phyloP scores from a whole-genome alignment of 2,797 vertebrate species.

The Macroramphosus scolopax region DNA sequence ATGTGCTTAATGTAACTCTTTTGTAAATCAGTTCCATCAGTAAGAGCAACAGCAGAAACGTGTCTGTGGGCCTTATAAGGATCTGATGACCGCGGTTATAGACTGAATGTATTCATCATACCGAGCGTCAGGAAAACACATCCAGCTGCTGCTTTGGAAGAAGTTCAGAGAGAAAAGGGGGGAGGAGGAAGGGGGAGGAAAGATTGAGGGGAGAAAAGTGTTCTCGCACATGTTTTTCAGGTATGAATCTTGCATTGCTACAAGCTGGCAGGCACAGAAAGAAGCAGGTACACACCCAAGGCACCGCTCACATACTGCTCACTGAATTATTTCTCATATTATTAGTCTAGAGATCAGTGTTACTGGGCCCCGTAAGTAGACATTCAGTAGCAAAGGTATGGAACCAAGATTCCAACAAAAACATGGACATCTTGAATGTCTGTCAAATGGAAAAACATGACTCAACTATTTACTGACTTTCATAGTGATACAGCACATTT shows the following conservation, averaged over 20 bases:
- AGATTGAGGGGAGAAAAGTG: not conserved
- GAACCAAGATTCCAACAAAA: not conserved
- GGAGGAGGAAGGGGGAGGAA: not conserved
- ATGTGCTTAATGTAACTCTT: not conserved
- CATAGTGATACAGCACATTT: no score
- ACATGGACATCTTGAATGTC: not conserved
- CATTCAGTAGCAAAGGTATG: no score
- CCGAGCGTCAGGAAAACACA: constrained; percentile 1
- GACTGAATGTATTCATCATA: constrained; percentile 14
- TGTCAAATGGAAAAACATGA: constrained; percentile 2
- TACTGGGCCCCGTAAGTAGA: not conserved
- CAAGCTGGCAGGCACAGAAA: constrained; percentile 7
- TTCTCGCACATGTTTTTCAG: constrained; percentile 12
- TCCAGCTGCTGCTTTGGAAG: not conserved
- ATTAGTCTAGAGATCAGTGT: constrained; percentile 32
- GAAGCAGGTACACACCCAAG: constrained; percentile 12
- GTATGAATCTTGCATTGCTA: constrained; percentile 28
- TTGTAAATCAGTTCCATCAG: constrained; percentile 2
- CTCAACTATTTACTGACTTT: not conserved
- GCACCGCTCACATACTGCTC: constrained; percentile 43
- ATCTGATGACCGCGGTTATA: constrained; percentile 27
- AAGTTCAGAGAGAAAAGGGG: not conserved
- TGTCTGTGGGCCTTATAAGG: constrained; percentile 21
- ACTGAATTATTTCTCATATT: constrained; percentile 55
- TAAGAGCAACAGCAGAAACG: not conserved